These are phyloP conservation scores for Agonopterix subpropinquella DNA, from an alignment of 2,888 invertebrate genomes.

Conservation along the genomic window DNA sequence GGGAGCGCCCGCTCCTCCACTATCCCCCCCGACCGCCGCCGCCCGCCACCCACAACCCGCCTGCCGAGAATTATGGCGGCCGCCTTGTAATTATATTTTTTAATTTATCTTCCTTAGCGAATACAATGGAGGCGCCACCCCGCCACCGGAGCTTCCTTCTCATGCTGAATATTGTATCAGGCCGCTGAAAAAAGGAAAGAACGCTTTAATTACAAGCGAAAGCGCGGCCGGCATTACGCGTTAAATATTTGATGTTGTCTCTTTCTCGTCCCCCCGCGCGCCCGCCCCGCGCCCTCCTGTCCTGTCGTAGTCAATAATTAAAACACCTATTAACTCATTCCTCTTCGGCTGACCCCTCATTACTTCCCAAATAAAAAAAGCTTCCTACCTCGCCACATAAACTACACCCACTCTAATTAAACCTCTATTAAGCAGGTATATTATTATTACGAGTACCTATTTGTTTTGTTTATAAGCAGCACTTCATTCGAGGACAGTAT, in stretches of 20 bases:
- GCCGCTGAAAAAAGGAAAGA: slow-evolving; percentile 75
- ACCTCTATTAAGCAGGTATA: slow-evolving; percentile 10
- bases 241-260: slow-evolving; percentile 74
- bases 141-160: slow-evolving; percentile 72
- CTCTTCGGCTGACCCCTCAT: slow-evolving; percentile 63
- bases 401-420: slow-evolving; percentile 18
- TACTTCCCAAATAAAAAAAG: slow-evolving; percentile 48
- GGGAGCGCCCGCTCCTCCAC: slow-evolving; percentile 72
- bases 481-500: neutral
- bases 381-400: slow-evolving; percentile 27
- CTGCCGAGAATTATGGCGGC: slow-evolving; percentile 78
- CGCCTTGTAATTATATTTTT: slow-evolving; percentile 82
- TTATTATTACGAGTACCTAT: slow-evolving; percentile 7
- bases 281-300: slow-evolving; percentile 29
- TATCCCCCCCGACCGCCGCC: slow-evolving; percentile 51
- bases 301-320: slow-evolving; percentile 67
- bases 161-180: slow-evolving; percentile 76
- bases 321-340: slow-evolving; percentile 73
- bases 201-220: slow-evolving; percentile 75
- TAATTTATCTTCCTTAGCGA: slow-evolving; percentile 83
- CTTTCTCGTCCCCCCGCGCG: slow-evolving; percentile 49
- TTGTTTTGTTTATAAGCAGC: neutral
- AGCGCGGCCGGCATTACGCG: slow-evolving; percentile 69
- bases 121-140: slow-evolving; percentile 77
- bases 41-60: slow-evolving; percentile 43